Evolutionary conservation across 2,888 invertebrate species (phyloP).

Genomic region (Xanthostigma xanthostigma): DNA sequence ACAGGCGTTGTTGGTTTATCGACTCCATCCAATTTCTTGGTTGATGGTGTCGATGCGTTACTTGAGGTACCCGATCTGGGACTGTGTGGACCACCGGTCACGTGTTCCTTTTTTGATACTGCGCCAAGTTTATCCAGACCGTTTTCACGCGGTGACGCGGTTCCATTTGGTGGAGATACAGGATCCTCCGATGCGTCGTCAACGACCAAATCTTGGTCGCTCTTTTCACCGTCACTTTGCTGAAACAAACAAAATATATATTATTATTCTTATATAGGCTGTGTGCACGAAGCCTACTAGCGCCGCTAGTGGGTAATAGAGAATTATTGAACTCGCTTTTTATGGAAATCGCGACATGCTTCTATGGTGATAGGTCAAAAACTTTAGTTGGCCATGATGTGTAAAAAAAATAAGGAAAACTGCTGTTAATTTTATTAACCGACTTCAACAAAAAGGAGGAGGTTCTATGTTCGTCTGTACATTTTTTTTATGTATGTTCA

Average conservation of each 20-base stretch:
- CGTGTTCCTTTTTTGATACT: constrained; percentile 53
- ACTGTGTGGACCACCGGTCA: constrained; percentile 44
- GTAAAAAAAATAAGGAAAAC: too few relatives aligned
- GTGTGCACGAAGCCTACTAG: too few relatives aligned
- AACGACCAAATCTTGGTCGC: constrained; percentile 85
- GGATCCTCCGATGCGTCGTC: constrained; percentile 90
- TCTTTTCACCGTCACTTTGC: constrained; percentile 73
- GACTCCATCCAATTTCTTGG: constrained; percentile 58
- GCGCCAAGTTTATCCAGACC: constrained; percentile 64
- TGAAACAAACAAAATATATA: constrained; percentile 21
- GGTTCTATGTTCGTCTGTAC: too few relatives aligned
- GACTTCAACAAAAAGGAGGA: too few relatives aligned
- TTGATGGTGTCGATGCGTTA: constrained; percentile 80
- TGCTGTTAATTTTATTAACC: too few relatives aligned
- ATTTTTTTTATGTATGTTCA: too few relatives aligned
- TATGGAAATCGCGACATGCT: too few relatives aligned
- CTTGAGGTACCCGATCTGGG: constrained; percentile 75
- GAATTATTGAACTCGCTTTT: too few relatives aligned
- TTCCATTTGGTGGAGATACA: constrained; percentile 70
- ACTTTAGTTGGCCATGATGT: too few relatives aligned
- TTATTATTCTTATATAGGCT: neutral
- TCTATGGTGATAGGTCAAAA: too few relatives aligned
- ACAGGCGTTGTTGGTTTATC: constrained; percentile 86
- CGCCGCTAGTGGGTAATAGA: too few relatives aligned
- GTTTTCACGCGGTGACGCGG: constrained; percentile 79